Evolutionary conservation across 2,888 invertebrate species (phyloP).

Genomic region (Chironomus tentans): DNA sequence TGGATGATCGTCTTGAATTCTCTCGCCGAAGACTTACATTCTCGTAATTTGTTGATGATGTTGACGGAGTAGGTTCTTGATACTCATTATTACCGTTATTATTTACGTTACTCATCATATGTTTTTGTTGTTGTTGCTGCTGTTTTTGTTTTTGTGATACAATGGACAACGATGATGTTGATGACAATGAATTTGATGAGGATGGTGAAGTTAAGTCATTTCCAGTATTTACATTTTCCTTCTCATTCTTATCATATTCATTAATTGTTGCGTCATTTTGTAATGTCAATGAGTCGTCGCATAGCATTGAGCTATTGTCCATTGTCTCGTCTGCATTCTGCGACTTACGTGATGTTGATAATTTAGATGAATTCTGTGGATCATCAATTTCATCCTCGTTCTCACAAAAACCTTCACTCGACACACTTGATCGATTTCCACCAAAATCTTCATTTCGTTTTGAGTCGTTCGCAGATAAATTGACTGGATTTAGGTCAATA

Average conservation of each 20-base stretch:
- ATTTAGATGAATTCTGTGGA: neutral
- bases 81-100: neutral
- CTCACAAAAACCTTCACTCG: constrained; percentile 95
- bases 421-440: constrained; percentile 84
- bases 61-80: neutral
- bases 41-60: neutral
- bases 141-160: constrained; percentile 2
- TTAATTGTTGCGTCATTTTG: neutral
- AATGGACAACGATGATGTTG: constrained; percentile 28
- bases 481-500: constrained; percentile 35
- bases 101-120: neutral
- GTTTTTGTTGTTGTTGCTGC: neutral
- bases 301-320: neutral
- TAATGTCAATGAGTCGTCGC: neutral
- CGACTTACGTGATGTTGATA: neutral
- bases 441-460: constrained; percentile 48
- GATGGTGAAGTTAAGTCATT: constrained; percentile 6
- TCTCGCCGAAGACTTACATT: neutral
- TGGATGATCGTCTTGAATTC: constrained; percentile 18
- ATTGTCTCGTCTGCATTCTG: neutral
- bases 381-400: constrained; percentile 60
- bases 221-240: neutral
- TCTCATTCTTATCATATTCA: neutral
- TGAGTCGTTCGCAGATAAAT: neutral
- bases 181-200: constrained; percentile 27